phyloP scores from a whole-genome alignment of 2,888 invertebrate genomes.

The Lasiommata megera region DNA sequence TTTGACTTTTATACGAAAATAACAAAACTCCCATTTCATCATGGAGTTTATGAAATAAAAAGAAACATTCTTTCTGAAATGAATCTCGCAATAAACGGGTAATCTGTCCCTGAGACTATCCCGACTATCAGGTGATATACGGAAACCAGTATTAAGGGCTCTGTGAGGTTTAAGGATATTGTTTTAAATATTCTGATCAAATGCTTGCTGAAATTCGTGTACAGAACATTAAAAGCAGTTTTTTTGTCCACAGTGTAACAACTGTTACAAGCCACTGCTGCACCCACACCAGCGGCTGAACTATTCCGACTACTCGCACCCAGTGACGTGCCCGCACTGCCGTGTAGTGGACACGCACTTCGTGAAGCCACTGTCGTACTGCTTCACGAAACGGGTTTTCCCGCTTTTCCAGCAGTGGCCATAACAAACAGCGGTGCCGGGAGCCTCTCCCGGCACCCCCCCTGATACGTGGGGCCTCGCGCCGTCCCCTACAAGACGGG shows the following conservation, averaged over 20 bases:
- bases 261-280: slow-evolving; percentile 93
- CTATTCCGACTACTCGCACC: slow-evolving; percentile 97
- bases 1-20: too few species aligned
- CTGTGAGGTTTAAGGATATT: too few species aligned
- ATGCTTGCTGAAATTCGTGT: not conserved
- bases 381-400: slow-evolving; percentile 88
- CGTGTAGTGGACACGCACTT: slow-evolving; percentile 95
- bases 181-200: too few species aligned
- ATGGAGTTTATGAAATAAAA: too few species aligned
- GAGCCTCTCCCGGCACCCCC: slow-evolving; percentile 79
- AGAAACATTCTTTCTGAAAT: too few species aligned
- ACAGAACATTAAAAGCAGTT: not conserved
- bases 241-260: slow-evolving; percentile 89
- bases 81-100: too few species aligned
- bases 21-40: too few species aligned
- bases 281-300: slow-evolving; percentile 93
- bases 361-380: slow-evolving; percentile 93
- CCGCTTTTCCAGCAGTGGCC: slow-evolving; percentile 90
- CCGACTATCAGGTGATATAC: too few species aligned
- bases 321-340: slow-evolving; percentile 95
- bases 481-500: slow-evolving; percentile 66
- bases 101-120: too few species aligned
- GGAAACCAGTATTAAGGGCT: too few species aligned
- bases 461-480: slow-evolving; percentile 62
- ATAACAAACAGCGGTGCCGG: slow-evolving; percentile 91